phyloP scores from a whole-genome alignment of 1,140 invertebrate species.

The Sesamia nonagrioides region DNA sequence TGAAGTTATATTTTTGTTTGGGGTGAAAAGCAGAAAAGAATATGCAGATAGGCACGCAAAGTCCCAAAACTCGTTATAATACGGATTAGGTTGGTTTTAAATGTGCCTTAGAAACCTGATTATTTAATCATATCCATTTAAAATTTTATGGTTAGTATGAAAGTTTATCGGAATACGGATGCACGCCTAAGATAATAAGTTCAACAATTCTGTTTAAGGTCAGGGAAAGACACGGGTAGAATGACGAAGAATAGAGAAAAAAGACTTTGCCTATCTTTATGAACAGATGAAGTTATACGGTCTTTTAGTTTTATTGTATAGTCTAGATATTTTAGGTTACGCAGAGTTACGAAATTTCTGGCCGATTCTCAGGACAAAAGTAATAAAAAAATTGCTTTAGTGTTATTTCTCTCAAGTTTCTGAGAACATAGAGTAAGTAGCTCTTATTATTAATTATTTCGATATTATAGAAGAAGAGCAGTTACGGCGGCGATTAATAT shows the following conservation, averaged over 20 bases:
- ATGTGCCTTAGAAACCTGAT: background rate
- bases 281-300: background rate
- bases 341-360: background rate
- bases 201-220: too few species aligned
- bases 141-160: conserved; percentile 3
- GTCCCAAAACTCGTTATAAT: conserved; percentile 16
- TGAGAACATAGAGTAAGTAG: background rate
- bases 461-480: background rate
- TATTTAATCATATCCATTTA: conserved; percentile 19
- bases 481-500: background rate
- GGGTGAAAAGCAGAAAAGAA: background rate
- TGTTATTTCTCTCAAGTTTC: background rate
- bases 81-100: conserved; percentile 11
- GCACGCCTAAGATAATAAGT: background rate
- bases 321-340: background rate
- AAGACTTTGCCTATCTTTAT: background rate
- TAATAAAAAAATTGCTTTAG: background rate
- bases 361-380: background rate
- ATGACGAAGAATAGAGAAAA: background rate
- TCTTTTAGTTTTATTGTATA: background rate
- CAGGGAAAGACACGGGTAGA: background rate
- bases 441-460: background rate
- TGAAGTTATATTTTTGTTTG: background rate
- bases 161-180: conserved; percentile 1
- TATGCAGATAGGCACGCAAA: background rate